These are phyloP conservation scores for Podarcis raffonei DNA, from an alignment of 2,113 vertebrate species.

Conservation along the genomic window DNA sequence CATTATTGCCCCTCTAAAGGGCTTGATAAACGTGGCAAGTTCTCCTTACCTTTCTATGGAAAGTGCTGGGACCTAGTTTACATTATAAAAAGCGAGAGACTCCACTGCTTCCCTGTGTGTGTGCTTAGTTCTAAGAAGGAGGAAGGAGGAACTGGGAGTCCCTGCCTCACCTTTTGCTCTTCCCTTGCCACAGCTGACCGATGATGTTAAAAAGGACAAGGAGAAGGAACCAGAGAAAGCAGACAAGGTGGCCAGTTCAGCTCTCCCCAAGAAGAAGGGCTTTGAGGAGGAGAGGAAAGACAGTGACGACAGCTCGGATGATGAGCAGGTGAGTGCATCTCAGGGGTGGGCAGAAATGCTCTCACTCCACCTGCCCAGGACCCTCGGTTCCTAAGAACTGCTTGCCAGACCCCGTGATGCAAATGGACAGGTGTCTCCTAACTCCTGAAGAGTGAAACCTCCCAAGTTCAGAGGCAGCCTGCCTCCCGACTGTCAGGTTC, in stretches of 20 bases:
- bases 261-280: conserved; percentile 84
- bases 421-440: neutral
- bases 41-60: no score
- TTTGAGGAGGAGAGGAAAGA: conserved; percentile 87
- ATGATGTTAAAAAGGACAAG: conserved; percentile 93
- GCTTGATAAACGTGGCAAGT: no score
- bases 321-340: conserved; percentile 61
- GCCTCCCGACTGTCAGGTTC: no score
- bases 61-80: no score
- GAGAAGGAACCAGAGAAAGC: conserved; percentile 91
- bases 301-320: conserved; percentile 87
- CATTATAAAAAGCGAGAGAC: neutral
- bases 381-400: neutral
- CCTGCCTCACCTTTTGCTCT: neutral
- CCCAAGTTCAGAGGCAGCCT: neutral
- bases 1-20: no score
- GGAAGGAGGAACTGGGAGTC: no score
- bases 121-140: no score
- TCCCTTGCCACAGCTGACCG: conserved; percentile 78
- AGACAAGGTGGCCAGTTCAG: conserved; percentile 79
- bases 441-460: neutral
- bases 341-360: neutral
- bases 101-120: neutral
- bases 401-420: neutral
- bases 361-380: neutral